These are phyloP conservation scores for Botrylloides violaceus DNA, from an alignment of 23 tunicate genomes.

Conservation along the genomic window DNA sequence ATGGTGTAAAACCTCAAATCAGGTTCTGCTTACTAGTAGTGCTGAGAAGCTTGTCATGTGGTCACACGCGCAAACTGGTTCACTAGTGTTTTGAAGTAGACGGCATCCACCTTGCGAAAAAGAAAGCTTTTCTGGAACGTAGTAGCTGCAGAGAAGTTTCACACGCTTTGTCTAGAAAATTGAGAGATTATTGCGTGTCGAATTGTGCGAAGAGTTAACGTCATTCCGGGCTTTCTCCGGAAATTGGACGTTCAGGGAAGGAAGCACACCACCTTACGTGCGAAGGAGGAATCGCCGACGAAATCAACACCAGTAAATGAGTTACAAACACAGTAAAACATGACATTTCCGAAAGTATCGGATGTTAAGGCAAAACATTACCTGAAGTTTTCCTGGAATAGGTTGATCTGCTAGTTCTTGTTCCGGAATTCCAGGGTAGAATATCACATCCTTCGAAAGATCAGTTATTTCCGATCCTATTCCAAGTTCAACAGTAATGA, in stretches of 20 bases:
- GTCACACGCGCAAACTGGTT: conserved; percentile 4
- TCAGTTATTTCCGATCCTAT: background rate
- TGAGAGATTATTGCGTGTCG: too few species aligned
- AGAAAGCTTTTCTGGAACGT: conserved; percentile 5
- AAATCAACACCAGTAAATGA: too few species aligned
- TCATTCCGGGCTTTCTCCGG: too few species aligned
- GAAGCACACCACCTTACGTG: too few species aligned
- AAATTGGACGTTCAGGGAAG: too few species aligned
- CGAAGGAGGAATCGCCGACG: too few species aligned
- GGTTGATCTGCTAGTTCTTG: background rate
- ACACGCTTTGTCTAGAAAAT: background rate
- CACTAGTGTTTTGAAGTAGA: background rate
- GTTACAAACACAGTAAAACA: background rate
- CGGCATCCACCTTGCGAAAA: conserved; percentile 19
- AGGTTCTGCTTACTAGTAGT: background rate
- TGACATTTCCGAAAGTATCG: too few species aligned
- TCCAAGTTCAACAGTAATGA: conserved; percentile 22
- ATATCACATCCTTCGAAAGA: background rate
- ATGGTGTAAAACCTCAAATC: too few species aligned
- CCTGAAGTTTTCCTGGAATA: conserved; percentile 16
- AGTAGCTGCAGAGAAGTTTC: conserved; percentile 1
- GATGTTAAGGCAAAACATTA: too few species aligned
- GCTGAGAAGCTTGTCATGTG: conserved; percentile 27
- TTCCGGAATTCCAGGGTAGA: background rate
- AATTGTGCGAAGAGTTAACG: too few species aligned